Percentiles rank a stretch among this genome's conserved stretches.
Conservation (phyloP, 1,140 invertebrate species). For the Bombus cullumanus region DNA sequence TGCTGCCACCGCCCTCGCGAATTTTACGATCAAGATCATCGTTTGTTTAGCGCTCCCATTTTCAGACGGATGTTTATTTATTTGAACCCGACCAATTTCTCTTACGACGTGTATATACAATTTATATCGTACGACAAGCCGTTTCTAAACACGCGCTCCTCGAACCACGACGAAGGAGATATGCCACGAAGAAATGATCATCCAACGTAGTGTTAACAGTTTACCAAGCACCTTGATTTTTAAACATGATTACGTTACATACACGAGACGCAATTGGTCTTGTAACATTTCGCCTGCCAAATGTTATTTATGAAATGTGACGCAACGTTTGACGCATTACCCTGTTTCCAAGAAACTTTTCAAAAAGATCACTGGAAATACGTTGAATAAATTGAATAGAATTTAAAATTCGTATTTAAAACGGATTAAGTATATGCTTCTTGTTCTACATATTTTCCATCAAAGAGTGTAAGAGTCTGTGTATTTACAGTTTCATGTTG, state of each 20-base stretch:
- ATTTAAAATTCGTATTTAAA: neutral
- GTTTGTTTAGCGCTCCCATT: conserved; percentile 4
- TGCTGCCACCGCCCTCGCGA: neutral
- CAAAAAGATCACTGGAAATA: too few relatives aligned
- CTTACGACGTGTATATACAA: conserved; percentile 2
- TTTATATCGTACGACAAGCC: neutral
- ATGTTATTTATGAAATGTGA: neutral
- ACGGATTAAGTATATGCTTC: too few relatives aligned
- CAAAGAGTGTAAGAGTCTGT: neutral
- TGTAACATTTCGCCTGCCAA: neutral
- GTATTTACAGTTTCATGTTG: neutral
- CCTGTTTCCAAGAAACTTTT: neutral
- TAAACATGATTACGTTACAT: neutral
- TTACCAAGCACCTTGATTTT: neutral
- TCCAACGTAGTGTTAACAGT: neutral
- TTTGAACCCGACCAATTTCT: conserved; percentile 20
- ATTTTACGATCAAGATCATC: conserved; percentile 1
- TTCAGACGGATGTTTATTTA: conserved; percentile 18
- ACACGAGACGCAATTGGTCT: too few relatives aligned
- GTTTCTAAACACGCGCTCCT: neutral
- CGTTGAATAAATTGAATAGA: neutral
- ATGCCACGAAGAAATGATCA: conserved; percentile 2
- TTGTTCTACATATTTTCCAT: neutral
- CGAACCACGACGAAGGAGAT: neutral
- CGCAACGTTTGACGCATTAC: neutral